phyloP scores from a whole-genome alignment of 2,797 vertebrate genomes.

The Sus cebifrons region DNA sequence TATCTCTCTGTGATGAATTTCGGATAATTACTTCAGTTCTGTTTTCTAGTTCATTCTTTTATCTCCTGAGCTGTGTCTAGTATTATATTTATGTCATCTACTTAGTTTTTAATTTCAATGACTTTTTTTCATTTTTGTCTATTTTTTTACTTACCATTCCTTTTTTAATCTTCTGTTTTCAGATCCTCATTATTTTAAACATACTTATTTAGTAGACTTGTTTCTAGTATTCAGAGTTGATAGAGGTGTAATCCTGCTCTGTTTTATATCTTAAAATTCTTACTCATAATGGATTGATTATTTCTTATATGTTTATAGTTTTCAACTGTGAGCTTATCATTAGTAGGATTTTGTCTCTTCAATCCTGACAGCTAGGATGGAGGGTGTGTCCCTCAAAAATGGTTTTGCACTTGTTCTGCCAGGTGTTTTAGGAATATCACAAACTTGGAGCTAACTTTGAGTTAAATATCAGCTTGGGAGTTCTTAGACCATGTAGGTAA shows the following conservation, averaged over 20 bases:
- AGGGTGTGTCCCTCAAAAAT: background rate
- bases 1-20: constrained; percentile 28
- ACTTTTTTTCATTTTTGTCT: constrained; percentile 25
- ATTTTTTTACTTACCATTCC: background rate
- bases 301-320: constrained; percentile 10
- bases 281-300: background rate
- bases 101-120: constrained; percentile 52
- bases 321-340: background rate
- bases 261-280: constrained; percentile 25
- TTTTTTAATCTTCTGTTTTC: constrained; percentile 34
- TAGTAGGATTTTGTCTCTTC: background rate
- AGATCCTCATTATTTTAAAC: constrained; percentile 22
- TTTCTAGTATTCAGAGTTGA: background rate
- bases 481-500: background rate
- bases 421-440: constrained; percentile 3
- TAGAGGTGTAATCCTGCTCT: background rate
- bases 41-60: constrained; percentile 23
- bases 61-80: background rate
- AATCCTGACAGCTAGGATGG: background rate
- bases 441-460: constrained; percentile 32
- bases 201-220: background rate
- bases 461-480: background rate
- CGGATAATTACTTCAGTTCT: constrained; percentile 38
- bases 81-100: background rate
- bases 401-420: background rate